These are phyloP conservation scores for Pyrocoelia pectoralis DNA, from an alignment of 2,888 invertebrate species.

Conservation along the genomic window DNA sequence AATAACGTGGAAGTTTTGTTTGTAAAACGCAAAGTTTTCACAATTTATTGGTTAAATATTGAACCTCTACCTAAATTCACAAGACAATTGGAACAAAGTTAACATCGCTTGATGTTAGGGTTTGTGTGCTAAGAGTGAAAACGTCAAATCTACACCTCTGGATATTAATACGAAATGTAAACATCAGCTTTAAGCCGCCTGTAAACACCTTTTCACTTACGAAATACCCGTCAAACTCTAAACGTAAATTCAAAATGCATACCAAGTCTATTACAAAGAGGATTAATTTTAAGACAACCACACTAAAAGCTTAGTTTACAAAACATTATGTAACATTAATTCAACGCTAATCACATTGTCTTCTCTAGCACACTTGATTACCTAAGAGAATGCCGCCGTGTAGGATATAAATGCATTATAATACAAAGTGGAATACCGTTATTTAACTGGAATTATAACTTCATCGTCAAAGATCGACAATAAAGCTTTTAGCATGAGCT, in stretches of 20 bases:
- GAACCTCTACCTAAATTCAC: constrained; percentile 22
- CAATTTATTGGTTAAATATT: constrained; percentile 20
- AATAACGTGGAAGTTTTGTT: no score
- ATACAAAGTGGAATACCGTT: neutral
- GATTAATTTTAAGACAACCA: constrained; percentile 32
- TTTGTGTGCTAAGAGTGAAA: constrained; percentile 22
- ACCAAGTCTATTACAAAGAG: constrained; percentile 19
- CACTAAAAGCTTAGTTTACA: constrained; percentile 33
- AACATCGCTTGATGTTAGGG: constrained; percentile 8
- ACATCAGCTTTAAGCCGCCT: constrained; percentile 29
- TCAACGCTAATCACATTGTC: constrained; percentile 35
- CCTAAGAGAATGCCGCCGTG: constrained; percentile 2
- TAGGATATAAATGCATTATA: constrained; percentile 2
- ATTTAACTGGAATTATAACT: neutral
- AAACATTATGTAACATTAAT: constrained; percentile 37
- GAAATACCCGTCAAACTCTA: constrained; percentile 31
- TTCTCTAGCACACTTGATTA: constrained; percentile 30
- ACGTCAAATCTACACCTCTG: constrained; percentile 25
- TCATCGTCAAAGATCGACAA: neutral
- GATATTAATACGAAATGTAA: constrained; percentile 30
- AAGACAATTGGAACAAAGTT: constrained; percentile 21
- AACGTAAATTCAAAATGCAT: constrained; percentile 19
- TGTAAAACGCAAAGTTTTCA: neutral
- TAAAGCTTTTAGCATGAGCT: neutral
- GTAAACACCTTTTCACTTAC: constrained; percentile 29